Base-by-base conservation (phyloP, 1,140 invertebrate genomes). In the Portunus trituberculatus region DNA sequence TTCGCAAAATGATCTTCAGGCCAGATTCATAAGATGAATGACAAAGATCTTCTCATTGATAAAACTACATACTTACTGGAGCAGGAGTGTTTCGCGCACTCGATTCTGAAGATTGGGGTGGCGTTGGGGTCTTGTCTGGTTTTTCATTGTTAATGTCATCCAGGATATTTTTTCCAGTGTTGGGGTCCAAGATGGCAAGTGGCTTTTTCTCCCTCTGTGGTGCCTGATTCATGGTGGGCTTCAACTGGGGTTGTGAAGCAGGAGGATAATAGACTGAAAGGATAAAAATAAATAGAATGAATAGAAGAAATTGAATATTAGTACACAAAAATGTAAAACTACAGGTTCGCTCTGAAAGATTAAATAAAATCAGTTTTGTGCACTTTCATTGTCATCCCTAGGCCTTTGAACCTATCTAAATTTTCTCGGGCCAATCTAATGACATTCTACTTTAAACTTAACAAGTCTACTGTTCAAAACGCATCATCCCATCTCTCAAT, bases 71-170 rank as follows among this genome's bases (percentile, higher is more conserved):
- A 95, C 94, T 95, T 92, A 95, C 94, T 28, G 94, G 94, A 39
- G 94, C 94, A 39, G 94, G 94, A 87, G 94, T 95, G 32, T 95
- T 95, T 29, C 94, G 87, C n/a, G 94, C 94, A 92, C 94, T 95
- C 45, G 94, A 95, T 45, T 95, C 94, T 83, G 94, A 95, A 67
- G 94, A 95, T 32, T 92, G 91, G 59, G 91, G 91, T 39, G 94
- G 91, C 4, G 93, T 94, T 94, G 93, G 76, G 45, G 88, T 94
- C 59, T 91, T 94, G 52, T 95, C 94, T 39, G 91, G 59, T 59
- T 95, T 95, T 45, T 92, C 94, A 92, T 95, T 95, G 39, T 95
- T 67, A 48, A 95, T 95, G 91, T 95, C 94, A 93, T 95, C 94
- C 20, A 95, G 67, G n/a, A 95, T 95, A 39, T 95, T 95, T 32